phyloP scores from a whole-genome alignment of 2,797 vertebrate species.

The Enteromius unitaeniatus region DNA sequence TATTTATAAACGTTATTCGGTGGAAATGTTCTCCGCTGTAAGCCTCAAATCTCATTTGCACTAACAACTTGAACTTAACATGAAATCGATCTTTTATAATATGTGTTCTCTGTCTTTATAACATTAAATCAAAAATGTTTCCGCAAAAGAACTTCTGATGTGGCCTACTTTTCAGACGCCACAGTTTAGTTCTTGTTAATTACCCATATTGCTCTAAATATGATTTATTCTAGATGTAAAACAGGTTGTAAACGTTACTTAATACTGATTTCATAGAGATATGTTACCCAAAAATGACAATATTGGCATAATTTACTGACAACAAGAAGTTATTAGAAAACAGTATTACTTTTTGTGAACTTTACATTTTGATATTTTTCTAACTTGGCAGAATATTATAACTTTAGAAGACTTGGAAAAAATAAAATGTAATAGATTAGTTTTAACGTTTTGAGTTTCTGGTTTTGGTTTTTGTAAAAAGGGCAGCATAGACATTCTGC shows the following conservation, averaged over 20 bases:
- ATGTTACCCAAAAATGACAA: not conserved
- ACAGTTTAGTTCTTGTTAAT: not conserved
- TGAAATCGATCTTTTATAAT: conserved; percentile 14
- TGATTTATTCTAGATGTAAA: not conserved
- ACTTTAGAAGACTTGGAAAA: not conserved
- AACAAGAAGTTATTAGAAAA: not conserved
- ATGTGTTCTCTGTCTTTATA: not conserved
- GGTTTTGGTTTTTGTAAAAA: not conserved
- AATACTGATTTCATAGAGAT: not conserved
- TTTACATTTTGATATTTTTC: not conserved
- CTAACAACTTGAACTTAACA: conserved; percentile 11
- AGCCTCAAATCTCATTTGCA: conserved; percentile 2
- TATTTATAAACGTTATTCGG: not conserved
- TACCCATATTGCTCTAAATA: not conserved
- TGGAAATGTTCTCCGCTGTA: not conserved
- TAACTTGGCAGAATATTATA: not conserved
- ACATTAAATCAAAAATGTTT: not conserved
- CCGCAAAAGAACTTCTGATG: not conserved
- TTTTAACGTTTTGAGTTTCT: not conserved
- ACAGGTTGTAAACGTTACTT: not conserved
- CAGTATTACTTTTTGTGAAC: not conserved
- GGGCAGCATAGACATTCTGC: not conserved
- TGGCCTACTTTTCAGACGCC: not conserved
- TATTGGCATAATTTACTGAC: not conserved
- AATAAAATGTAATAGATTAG: not conserved